Percentiles rank a stretch among this genome's conserved stretches.
Conservation (phyloP, 2,113 vertebrate genomes). For the Orthonyx spaldingii region DNA sequence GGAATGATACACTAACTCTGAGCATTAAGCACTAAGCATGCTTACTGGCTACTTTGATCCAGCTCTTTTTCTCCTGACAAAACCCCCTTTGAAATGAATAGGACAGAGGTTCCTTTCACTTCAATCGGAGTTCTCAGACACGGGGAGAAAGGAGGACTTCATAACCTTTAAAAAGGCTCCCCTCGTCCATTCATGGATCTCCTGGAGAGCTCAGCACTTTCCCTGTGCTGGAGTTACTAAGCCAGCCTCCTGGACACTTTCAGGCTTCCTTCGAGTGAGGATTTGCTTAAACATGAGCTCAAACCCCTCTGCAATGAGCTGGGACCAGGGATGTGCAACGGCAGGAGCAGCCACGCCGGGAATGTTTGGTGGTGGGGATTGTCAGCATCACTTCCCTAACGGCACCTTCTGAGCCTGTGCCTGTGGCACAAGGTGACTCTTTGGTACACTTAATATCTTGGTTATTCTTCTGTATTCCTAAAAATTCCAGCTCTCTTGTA, state of each 20-base stretch:
- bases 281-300: neutral
- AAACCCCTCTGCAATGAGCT: neutral
- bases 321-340: neutral
- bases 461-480: neutral
- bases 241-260: constrained; percentile 50
- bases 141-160: constrained; percentile 75
- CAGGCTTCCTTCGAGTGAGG: neutral
- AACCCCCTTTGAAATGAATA: constrained; percentile 73
- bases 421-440: neutral
- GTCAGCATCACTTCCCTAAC: neutral
- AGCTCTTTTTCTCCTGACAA: constrained; percentile 69
- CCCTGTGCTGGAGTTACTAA: constrained; percentile 51
- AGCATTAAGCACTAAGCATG: constrained; percentile 67
- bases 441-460: rapidly evolving
- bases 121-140: constrained; percentile 68
- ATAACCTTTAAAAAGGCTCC: constrained; percentile 65
- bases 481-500: neutral
- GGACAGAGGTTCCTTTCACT: constrained; percentile 78
- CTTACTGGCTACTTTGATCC: constrained; percentile 72
- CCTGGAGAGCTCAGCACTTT: constrained; percentile 60
- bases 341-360: neutral
- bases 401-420: neutral
- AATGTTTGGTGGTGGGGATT: neutral
- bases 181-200: constrained; percentile 67
- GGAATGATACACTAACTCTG: constrained; percentile 64